Conservation (phyloP, 2,888 invertebrate species). For the Lasioglossum leucozonium region DNA sequence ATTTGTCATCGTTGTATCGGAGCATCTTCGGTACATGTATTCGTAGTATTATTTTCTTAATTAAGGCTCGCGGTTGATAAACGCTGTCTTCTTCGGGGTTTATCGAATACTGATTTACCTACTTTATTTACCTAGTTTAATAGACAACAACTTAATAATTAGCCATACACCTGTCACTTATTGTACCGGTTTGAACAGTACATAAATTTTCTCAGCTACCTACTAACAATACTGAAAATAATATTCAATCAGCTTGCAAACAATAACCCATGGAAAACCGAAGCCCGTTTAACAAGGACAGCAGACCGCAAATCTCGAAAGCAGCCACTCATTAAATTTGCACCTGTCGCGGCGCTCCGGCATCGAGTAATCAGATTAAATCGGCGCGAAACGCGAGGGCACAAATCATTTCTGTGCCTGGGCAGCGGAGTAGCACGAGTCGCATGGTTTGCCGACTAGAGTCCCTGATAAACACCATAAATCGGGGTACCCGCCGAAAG, state of each 20-base stretch:
- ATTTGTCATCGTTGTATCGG: neutral
- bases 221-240: neutral
- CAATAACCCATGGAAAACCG: neutral
- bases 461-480: slow-evolving; percentile 8
- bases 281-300: neutral
- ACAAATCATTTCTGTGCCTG: slow-evolving; percentile 4
- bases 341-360: slow-evolving; percentile 35
- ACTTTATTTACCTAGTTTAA: too few species aligned
- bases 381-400: neutral
- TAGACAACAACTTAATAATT: neutral
- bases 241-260: neutral
- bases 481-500: slow-evolving; percentile 1
- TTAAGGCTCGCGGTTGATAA: neutral
- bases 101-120: too few species aligned
- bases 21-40: neutral
- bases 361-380: slow-evolving; percentile 29
- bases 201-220: neutral
- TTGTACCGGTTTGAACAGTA: neutral
- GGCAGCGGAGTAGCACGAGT: neutral
- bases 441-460: neutral
- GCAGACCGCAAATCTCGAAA: neutral
- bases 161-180: neutral
- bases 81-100: neutral
- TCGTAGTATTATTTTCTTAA: neutral
- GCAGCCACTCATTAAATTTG: slow-evolving; percentile 3